Conservation (phyloP, 2,888 invertebrate genomes). For the Pherbina coryleti region DNA sequence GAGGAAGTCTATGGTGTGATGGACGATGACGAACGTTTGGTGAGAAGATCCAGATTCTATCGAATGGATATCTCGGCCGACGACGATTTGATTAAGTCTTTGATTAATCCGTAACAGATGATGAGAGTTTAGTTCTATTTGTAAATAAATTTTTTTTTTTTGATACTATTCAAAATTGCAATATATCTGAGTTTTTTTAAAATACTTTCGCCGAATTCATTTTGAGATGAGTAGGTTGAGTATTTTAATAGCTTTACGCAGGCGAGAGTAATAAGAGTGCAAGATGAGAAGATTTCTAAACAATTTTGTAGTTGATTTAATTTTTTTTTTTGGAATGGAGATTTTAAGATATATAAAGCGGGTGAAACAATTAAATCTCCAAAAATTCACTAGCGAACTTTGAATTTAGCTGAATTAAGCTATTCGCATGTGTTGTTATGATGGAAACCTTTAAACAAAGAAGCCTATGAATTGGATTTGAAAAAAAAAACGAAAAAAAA, state of each 20-base stretch:
- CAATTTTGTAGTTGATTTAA: too few relatives aligned
- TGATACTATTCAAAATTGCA: constrained; percentile 1
- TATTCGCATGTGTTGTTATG: constrained; percentile 23
- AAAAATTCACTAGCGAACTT: too few relatives aligned
- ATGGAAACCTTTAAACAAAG: constrained; percentile 23
- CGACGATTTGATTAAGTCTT: constrained; percentile 56
- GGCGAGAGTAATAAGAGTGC: too few relatives aligned
- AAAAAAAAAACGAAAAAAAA: too few relatives aligned
- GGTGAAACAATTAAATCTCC: too few relatives aligned
- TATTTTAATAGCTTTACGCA: too few relatives aligned
- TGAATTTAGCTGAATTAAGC: neutral
- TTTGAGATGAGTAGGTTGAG: too few relatives aligned
- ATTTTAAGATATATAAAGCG: too few relatives aligned
- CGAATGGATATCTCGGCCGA: constrained; percentile 55
- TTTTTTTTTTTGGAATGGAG: too few relatives aligned
- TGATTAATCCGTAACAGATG: constrained; percentile 55
- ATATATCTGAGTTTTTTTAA: constrained; percentile 18
- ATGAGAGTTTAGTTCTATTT: constrained; percentile 23
- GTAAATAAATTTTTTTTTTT: constrained; percentile 21
- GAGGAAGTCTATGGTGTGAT: constrained; percentile 63
- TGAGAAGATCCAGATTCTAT: constrained; percentile 57
- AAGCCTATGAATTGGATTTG: neutral
- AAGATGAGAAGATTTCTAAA: too few relatives aligned
- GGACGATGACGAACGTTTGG: constrained; percentile 57
- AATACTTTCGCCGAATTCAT: neutral